Percentiles rank a stretch among this genome's conserved stretches.
These are phyloP conservation scores for Motacilla tschutschensis DNA, from an alignment of 2,113 vertebrate species.

Conservation along the genomic window DNA sequence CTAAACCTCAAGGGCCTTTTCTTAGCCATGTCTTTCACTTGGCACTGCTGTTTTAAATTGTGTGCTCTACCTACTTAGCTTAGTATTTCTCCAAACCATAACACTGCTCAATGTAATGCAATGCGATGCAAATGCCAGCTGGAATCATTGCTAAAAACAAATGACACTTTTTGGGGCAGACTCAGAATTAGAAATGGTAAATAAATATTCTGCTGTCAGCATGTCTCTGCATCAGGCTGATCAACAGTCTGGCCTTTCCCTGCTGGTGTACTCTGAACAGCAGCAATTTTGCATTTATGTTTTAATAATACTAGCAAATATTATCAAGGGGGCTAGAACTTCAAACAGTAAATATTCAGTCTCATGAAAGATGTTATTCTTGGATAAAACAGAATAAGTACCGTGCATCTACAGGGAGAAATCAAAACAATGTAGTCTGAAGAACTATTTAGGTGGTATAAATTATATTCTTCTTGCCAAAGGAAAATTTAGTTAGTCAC, in stretches of 20 bases:
- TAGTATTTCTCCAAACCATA: not conserved
- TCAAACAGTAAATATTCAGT: not conserved
- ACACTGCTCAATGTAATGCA: not conserved
- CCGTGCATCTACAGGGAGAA: not conserved
- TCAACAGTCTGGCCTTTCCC: not conserved
- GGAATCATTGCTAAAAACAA: conserved; percentile 21
- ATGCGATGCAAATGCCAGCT: not conserved
- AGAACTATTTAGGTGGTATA: not conserved
- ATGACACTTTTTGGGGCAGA: not conserved
- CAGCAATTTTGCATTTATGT: not conserved
- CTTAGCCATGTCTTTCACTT: not conserved
- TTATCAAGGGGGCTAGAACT: not conserved
- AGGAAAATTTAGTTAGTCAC: not conserved
- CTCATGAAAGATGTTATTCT: not conserved
- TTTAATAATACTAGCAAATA: conserved; percentile 32
- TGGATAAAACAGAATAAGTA: not conserved
- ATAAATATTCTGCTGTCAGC: conserved; percentile 18
- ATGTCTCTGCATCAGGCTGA: not conserved
- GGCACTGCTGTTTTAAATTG: not conserved
- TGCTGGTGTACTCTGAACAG: not conserved
- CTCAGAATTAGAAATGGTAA: conserved; percentile 3
- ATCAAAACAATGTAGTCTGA: not conserved
- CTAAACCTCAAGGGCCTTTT: conserved; percentile 4
- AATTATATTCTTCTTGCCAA: not conserved
- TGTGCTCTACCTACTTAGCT: not conserved